Percentiles rank a stretch among this genome's conserved stretches.
Evolutionary conservation across 1,140 invertebrate genomes (phyloP).

Genomic region (Drosophila erecta): DNA sequence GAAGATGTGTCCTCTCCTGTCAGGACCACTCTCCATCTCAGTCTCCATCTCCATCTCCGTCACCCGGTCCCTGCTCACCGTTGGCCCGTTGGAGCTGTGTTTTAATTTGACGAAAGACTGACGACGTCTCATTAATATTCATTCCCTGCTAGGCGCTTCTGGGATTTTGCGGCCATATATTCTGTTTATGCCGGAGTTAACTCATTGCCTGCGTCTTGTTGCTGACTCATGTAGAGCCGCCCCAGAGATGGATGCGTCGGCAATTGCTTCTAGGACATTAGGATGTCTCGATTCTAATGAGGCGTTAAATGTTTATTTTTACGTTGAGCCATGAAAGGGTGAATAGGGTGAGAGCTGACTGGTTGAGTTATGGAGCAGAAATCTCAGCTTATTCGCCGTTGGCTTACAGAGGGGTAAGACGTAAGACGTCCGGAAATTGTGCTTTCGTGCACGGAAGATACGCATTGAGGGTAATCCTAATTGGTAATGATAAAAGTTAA

Average conservation of each 20-base stretch:
- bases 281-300: constrained; percentile 67
- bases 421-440: no score
- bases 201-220: constrained; percentile 52
- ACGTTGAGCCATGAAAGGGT: constrained; percentile 14
- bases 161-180: constrained; percentile 70
- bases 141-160: constrained; percentile 72
- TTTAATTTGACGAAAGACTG: constrained; percentile 84
- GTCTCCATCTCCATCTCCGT: constrained; percentile 5
- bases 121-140: constrained; percentile 84
- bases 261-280: constrained; percentile 14
- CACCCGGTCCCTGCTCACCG: constrained; percentile 27
- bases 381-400: neutral
- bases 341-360: constrained; percentile 1
- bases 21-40: constrained; percentile 9
- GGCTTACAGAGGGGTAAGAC: no score
- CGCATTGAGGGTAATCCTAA: no score
- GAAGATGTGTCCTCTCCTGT: constrained; percentile 33
- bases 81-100: constrained; percentile 61
- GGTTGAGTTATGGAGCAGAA: constrained; percentile 9
- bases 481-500: no score
- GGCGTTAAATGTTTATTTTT: constrained; percentile 62
- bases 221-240: neutral
- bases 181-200: constrained; percentile 65
- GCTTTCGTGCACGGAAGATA: no score
- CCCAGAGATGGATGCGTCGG: constrained; percentile 18